Evolutionary conservation across 1,140 invertebrate species (phyloP), one percentile per base, ranked within the genome.

Genomic region (Sarcophaga bullata): DNA sequence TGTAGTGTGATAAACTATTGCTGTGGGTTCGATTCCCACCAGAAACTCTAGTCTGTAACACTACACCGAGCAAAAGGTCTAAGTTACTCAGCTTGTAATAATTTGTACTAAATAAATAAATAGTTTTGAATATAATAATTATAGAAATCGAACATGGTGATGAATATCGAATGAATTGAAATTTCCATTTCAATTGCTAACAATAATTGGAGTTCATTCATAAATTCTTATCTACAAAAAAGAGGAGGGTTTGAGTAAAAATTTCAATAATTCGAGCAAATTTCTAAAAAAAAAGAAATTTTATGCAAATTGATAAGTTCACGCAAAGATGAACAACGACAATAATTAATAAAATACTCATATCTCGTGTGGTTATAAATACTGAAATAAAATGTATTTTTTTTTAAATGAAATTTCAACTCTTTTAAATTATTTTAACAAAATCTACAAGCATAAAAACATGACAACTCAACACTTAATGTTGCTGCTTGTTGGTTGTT

Each of bases 351-450:
- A 58, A 58, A 37, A 37, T 4, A 37, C 1, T 37, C 25, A 37
- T 37, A 37, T 37, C 25, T 37, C 4, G 25, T 4, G 25, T 15
- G 7, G 54, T 58, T 15, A 7, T 58, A 58, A 13, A 13, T 58
- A 13, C 25, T 37, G 25, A 37, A 37, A 37, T 37, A 37, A 37
- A 37, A 37, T 11, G 54, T n/a, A 58, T 58, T 58, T 58, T n/a
- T 58, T n/a, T n/a, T n/a, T 58, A 58, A 58, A 15, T 58, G 54
- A n/a, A 37, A 37, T 58, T n/a, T 13, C 10, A 58, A 58, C 54
- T 58, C 15, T 58, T 58, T 58, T 58, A 58, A 58, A 58, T 58
- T 58, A 58, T 58, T 58, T 58, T 11, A n/a, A 58, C 54, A 58
- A 15, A 58, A 58, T 58, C 7, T 4, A 58, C 54, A 58, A 13